Evolutionary conservation across 2,113 vertebrate species (phyloP).

Genomic region (Anguilla japonica): DNA sequence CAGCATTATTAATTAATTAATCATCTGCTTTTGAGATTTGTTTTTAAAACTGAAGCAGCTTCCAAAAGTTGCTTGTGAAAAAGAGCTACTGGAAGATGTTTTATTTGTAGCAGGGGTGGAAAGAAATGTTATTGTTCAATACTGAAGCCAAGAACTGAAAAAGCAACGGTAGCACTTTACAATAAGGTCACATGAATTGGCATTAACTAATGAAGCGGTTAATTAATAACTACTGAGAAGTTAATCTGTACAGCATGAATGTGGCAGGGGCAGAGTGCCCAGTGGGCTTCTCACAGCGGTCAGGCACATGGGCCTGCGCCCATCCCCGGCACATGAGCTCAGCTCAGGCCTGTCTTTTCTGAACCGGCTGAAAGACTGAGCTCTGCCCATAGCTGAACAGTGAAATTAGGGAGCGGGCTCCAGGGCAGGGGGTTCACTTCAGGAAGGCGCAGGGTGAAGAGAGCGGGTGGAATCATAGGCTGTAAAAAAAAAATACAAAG

Average conservation of each 20-base stretch:
- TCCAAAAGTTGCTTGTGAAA: not conserved
- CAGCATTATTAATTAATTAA: not conserved
- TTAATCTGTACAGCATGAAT: not conserved
- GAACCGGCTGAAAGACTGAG: not conserved
- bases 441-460: not conserved
- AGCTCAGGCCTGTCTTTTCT: not conserved
- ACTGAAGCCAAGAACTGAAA: not conserved
- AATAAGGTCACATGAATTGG: no score
- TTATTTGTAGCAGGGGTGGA: not conserved
- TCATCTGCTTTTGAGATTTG: not conserved
- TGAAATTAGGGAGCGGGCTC: not conserved
- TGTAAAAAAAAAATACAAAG: not conserved
- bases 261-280: not conserved
- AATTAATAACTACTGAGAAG: no score
- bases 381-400: not conserved
- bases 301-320: not conserved
- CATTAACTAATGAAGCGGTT: no score
- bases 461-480: not conserved
- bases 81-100: not conserved
- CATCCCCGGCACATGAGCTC: not conserved
- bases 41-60: not conserved
- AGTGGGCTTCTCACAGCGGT: not conserved
- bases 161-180: not conserved
- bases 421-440: not conserved
- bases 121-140: not conserved